Base-by-base conservation (phyloP, 2,113 vertebrate species). In the Thalassoma bifasciatum region DNA sequence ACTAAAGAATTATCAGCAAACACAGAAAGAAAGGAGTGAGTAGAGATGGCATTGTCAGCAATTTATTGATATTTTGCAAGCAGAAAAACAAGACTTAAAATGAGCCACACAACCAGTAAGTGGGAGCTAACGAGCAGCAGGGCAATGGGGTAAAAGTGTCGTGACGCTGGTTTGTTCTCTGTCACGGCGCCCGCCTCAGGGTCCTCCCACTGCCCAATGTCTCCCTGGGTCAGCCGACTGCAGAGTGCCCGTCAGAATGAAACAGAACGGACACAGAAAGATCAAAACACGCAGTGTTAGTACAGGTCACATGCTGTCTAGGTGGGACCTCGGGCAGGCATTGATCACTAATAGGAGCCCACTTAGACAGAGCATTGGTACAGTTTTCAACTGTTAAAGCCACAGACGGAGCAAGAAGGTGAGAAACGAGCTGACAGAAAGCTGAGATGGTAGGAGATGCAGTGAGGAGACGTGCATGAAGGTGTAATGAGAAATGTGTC, bases 1-100 rank as follows among this genome's bases (percentile, higher is more conserved):
- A 13, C 5, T 7, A 60, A 40, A 23, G 53, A 79, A 75, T 5
- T 59, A 77, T 30, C 59, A 76, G 67, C 53, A 73, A 80, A 82
- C 75, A 79, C 51, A 79, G 68, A 84, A 82, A 56, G 60, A 72
- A 76, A 77, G 72, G 44, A 82, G 75, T 64, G 61, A 72, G 71
- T 56, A 77, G 83, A 88, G 80, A 87, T 88, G 82, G 86, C 86
- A 85, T 87, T 88, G 83, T 88, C 85, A 91, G 92, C 88, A 94
- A 90, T 96, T 97, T 96, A 99, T 96, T 99, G 98, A 93, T 99
- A 99, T 97, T 99, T 99, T 94, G 98, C 98, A 96, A 99, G 95
- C 92, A 99, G 95, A 95, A 99, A 96, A 86, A 98, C 97, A 88
- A 99, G 97, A 97, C 98, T 99, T 95, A 99, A 95, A 94, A 99